Evolutionary conservation across 2,888 invertebrate species (phyloP), one percentile per base, ranked within the genome.

Genomic region (Cephus rjabovi): DNA sequence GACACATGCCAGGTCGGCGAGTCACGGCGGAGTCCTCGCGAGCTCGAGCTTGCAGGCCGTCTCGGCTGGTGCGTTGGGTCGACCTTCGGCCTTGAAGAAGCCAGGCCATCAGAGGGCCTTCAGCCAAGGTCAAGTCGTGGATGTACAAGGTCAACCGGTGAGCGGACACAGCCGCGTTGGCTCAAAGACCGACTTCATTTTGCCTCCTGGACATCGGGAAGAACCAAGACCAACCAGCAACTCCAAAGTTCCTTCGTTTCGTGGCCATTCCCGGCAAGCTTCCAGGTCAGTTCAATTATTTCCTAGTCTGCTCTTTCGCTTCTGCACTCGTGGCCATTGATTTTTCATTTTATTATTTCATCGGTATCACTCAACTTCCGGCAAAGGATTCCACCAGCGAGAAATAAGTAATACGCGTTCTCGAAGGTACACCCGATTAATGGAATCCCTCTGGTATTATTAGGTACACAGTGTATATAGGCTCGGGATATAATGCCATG

Each of bases 111-210:
- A 96, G 90, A 94, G 97, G 79, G 97, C 97, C 76, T 95, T 97
- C 87, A 97, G 97, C 11, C 97, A 97, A 87, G 97, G 97, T 0
- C 97, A 97, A 92, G 97, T 97, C 81, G 94, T 95, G 79, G 96
- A 96, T 84, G 93, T 93, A 90, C 81, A 92, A 85, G 81, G 83
- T 76, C 84, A 83, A 80, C 81, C 84, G 79, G 87, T 87, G 79
- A 83, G 86, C 12, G 96, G 96, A 0, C 97, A 97, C 93, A 96
- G 95, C 90, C 94, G 97, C 75, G 95, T 96, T 35, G 96, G 96
- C 80, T 97, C 97, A 81, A 96, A 96, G 90, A 97, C 97, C 1
- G 97, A 97, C 89, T 97, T 97, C 89, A 97, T 97, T 84, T 93
- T 97, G 80, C 97, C 97, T 1, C 96, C 97, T 0, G 97, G 96